Conservation (phyloP, 2,888 invertebrate genomes). For the Lottia scabra region DNA sequence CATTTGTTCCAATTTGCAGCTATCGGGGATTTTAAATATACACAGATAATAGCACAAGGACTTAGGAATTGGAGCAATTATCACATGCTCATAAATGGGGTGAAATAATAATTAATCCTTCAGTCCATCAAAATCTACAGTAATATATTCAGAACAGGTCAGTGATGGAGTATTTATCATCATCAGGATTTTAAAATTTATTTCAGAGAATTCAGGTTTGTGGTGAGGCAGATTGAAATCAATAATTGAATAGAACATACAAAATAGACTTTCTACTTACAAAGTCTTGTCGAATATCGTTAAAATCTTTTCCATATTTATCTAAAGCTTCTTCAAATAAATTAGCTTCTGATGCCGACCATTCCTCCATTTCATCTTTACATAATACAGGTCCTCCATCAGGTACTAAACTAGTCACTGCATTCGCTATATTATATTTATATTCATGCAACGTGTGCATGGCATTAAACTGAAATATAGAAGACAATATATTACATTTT, state of each 20-base stretch:
- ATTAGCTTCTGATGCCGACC: slow-evolving; percentile 99
- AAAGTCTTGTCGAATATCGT: slow-evolving; percentile 97
- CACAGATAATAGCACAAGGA: too few species aligned
- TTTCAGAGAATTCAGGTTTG: too few species aligned
- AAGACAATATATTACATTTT: not conserved
- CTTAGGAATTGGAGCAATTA: too few species aligned
- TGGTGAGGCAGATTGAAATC: not conserved
- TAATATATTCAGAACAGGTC: slow-evolving; percentile 1
- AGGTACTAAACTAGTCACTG: slow-evolving; percentile 93
- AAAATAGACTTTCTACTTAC: slow-evolving; percentile 74
- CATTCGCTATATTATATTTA: slow-evolving; percentile 89
- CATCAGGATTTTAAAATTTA: not conserved
- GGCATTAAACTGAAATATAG: slow-evolving; percentile 85
- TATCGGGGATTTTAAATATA: too few species aligned
- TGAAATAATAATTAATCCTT: not conserved
- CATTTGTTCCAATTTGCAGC: too few species aligned
- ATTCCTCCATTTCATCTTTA: slow-evolving; percentile 99
- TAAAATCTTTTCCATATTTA: slow-evolving; percentile 93
- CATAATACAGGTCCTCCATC: slow-evolving; percentile 91
- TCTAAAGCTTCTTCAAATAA: slow-evolving; percentile 98
- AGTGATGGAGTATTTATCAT: not conserved
- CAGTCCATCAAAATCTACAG: not conserved
- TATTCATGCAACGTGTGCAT: slow-evolving; percentile 97
- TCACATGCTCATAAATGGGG: too few species aligned
- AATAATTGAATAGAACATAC: too few species aligned